phyloP scores from a whole-genome alignment of 2,888 invertebrate genomes.

The Yponomeuta malinellus region DNA sequence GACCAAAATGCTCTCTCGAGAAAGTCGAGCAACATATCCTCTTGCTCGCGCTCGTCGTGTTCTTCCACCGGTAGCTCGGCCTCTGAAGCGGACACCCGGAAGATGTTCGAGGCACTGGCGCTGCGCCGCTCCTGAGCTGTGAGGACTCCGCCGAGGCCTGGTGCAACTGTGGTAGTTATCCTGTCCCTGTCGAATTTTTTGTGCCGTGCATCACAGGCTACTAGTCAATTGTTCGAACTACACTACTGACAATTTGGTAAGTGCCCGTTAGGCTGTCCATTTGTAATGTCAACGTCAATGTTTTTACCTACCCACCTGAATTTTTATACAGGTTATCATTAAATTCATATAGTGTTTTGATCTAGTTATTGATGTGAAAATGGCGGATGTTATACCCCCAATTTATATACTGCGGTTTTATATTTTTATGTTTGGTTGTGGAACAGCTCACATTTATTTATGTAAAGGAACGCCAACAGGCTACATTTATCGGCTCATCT shows the following conservation, averaged over 20 bases:
- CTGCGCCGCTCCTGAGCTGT: constrained; percentile 14
- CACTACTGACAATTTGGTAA: constrained; percentile 11
- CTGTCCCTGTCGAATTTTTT: not conserved
- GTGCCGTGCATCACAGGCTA: constrained; percentile 1
- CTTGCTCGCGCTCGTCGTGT: constrained; percentile 34
- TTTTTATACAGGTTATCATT: no score
- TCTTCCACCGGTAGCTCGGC: constrained; percentile 23
- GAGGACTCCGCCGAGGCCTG: not conserved
- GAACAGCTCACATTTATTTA: no score
- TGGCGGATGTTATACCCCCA: no score
- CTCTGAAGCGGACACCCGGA: constrained; percentile 6
- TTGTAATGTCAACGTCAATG: not conserved
- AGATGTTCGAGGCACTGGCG: constrained; percentile 15
- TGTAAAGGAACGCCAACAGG: no score
- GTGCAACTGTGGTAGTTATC: constrained; percentile 8
- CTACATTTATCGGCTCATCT: not conserved
- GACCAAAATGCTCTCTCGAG: constrained; percentile 39
- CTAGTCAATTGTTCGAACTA: constrained; percentile 5
- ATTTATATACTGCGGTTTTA: no score
- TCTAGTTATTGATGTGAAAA: no score
- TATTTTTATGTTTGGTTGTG: no score
- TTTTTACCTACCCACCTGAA: no score
- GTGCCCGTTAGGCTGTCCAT: not conserved
- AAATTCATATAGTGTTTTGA: no score
- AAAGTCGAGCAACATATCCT: constrained; percentile 43